Conservation (phyloP, 2,113 vertebrate genomes). For the Spea multiplicata region DNA sequence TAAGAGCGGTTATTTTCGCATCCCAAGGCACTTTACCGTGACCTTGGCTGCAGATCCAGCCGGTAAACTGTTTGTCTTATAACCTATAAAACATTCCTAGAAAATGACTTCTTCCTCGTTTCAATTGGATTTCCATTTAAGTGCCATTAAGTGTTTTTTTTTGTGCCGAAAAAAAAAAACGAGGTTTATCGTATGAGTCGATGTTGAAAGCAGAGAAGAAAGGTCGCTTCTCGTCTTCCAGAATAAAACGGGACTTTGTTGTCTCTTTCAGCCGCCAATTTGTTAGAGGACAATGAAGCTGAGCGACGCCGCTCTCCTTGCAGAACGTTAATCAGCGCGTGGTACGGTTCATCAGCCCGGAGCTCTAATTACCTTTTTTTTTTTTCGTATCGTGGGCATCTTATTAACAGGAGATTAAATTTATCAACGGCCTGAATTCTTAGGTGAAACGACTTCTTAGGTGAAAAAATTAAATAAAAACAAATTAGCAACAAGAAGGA, state of each 20-base stretch:
- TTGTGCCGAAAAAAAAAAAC: too few species aligned
- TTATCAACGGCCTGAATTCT: conserved; percentile 52
- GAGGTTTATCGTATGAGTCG: too few species aligned
- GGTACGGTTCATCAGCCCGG: conserved; percentile 52
- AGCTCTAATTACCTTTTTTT: conserved; percentile 61
- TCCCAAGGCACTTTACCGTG: not conserved
- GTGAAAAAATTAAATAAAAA: too few species aligned
- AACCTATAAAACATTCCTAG: not conserved
- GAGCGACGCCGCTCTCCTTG: conserved; percentile 50
- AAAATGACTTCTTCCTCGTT: not conserved
- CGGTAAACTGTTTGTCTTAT: not conserved
- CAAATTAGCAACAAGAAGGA: conserved; percentile 49
- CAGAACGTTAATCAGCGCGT: conserved; percentile 51
- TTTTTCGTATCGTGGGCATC: conserved; percentile 45
- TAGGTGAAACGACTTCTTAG: too few species aligned
- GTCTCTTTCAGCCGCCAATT: conserved; percentile 28
- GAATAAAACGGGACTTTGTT: not conserved
- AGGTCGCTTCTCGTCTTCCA: not conserved
- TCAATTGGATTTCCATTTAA: conserved; percentile 16
- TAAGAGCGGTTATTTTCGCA: not conserved
- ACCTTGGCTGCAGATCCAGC: conserved; percentile 1
- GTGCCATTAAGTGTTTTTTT: not conserved
- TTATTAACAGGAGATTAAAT: conserved; percentile 57
- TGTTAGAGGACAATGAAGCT: conserved; percentile 27
- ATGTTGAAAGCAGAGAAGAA: too few species aligned